Base-by-base conservation (phyloP, 2,797 vertebrate genomes). In the Leptatherina wallacei region DNA sequence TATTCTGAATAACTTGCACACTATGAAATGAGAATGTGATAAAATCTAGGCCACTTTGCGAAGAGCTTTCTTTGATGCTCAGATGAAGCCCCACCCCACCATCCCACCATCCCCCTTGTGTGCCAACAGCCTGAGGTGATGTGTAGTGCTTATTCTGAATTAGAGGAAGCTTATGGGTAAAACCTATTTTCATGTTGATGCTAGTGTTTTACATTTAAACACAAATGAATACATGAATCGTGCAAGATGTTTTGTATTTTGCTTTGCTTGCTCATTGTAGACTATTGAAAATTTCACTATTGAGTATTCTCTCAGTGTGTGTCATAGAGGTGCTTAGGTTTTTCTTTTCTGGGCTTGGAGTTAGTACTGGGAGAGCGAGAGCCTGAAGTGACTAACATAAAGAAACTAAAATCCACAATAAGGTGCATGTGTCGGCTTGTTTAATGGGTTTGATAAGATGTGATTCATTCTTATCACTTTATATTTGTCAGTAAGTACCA, bases 21-120 rank as follows among this genome's bases (percentile, higher is more conserved):
- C 69, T 73, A 49, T 75, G 75, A 79, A 84, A 83, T 73, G 71
- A 66, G 76, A 85, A 65, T 6, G 51, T 66, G 76, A 82, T 82
- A 69, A 68, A 84, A 89, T 89, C 84, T 88, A 88, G 88, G 87
- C 75, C 85, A 87, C 75, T 52, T 72, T 85, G 77, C 75, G 71
- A 65, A 81, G 72, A 68, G 72, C 57, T 78, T 62, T 71, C 74
- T 84, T 83, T 88, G 84, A 90, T 82, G 76, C 82, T 83, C 65
- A 63, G 63, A 80, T 82, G 65, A 65, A 63, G 33, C 32, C 56
- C 30, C 42, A 42, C 60, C 54, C 54, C 60, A 35, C 13, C 3
- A 6, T 10, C 2, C 42, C 2, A 11, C 35, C 7, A 14, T 35
- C 0, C 16, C 29, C 24, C 22, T 11, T 75, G 71, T 78, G 75